These are phyloP conservation scores for Pseudochirops corinnae DNA, from an alignment of 2,797 vertebrate species.

Conservation along the genomic window DNA sequence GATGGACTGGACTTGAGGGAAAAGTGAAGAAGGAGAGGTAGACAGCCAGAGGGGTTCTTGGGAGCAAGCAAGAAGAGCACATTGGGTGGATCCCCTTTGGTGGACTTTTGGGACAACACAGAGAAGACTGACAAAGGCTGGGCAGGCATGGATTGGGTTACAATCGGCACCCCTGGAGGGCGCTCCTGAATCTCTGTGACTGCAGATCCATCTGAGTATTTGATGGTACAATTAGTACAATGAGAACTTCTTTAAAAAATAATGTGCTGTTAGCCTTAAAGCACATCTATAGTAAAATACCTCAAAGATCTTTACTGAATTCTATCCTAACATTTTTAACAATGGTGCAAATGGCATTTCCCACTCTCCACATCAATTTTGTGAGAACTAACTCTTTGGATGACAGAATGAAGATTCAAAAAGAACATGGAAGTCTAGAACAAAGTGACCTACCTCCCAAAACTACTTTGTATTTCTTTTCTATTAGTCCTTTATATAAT, in stretches of 20 bases:
- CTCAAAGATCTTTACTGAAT: background rate
- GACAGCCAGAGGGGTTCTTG: background rate
- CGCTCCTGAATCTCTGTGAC: background rate
- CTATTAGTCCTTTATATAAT: background rate
- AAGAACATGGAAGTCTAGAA: background rate
- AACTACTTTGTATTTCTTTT: background rate
- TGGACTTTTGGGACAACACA: background rate
- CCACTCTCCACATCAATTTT: background rate
- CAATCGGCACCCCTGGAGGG: background rate
- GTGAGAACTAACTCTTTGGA: background rate
- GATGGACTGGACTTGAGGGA: background rate
- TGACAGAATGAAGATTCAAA: background rate
- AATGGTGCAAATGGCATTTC: background rate
- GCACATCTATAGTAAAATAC: background rate
- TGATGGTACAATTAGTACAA: background rate
- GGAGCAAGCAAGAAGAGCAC: background rate
- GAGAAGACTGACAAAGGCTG: background rate
- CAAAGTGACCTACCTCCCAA: background rate
- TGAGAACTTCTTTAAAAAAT: background rate
- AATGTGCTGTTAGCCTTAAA: background rate
- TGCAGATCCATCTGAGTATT: background rate
- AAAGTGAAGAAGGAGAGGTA: background rate
- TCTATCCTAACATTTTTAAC: background rate
- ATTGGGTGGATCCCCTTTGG: background rate
- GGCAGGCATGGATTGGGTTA: background rate